Base-by-base conservation (phyloP, 30 jellyfish, hydroid and myxozoan species). In the Cassiopea xamachana region DNA sequence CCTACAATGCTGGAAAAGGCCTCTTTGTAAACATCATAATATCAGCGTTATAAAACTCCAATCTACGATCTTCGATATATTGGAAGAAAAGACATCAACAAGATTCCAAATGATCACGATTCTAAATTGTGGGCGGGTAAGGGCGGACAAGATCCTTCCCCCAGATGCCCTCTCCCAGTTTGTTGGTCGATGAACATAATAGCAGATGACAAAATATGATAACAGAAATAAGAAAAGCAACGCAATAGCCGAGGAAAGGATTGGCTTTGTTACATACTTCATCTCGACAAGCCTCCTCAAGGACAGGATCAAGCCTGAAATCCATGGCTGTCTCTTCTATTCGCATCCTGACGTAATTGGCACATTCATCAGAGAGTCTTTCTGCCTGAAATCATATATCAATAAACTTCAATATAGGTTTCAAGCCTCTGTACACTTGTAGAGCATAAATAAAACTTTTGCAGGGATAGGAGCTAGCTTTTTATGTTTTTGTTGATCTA, bases 271-370 rank as follows among this genome's bases (percentile, higher is more conserved):
- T 1, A 14, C 68, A 48, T 46, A 96, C 98, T 88, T 96, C 98
- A 27, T 89, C 90, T 8, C 71, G 79, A 90, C 99, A 96, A 8
- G 92, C 91, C 7, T 84, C 88, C 16, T 87, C 85, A 18, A 96
- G 84, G 51, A 82, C 98, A 1, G 98, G 98, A 60, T 96, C 96
- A 14, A 96, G 94, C 7, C 93, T 87, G 50, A 46, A 84, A 60
- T 91, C 97, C 77, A 88, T 44, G 17, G 98, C 98, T 2, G 98
- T 93, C 68, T 94, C 98, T 68, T 87, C 97, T 67, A 91, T 94
- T 61, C 98, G 74, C 82, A 76, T 68, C 13, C 97, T 91, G 27
- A 94, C 97, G 79, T 51, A 94, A 58, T 59, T 68, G 59, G 81
- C 93, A 81, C 98, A 94, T 7, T 89, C 97, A n/a, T 90, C 91